A percentile compares a stretch with the other conserved stretches of the same genome.
Conservation (phyloP, 2,797 vertebrate species). For the Poecilia picta region DNA sequence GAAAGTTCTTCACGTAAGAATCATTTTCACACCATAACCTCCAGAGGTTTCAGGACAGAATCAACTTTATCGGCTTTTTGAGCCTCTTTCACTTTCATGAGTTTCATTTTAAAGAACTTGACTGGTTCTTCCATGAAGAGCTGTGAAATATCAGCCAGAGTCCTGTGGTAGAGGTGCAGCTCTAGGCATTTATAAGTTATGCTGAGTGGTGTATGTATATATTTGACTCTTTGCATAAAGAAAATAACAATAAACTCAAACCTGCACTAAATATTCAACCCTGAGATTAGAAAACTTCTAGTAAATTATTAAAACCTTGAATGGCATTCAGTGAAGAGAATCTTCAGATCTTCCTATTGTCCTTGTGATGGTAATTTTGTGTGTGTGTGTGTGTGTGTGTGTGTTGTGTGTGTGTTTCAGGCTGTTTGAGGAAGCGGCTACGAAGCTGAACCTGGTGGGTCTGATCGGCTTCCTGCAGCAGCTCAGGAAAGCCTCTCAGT, state of each 20-base stretch:
- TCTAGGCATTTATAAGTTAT: no score
- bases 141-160: no score
- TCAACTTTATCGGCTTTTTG: no score
- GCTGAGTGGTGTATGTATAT: background rate
- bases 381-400: constrained; percentile 11
- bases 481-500: constrained; percentile 93
- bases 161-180: no score
- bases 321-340: background rate
- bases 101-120: no score
- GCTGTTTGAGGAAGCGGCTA: constrained; percentile 93
- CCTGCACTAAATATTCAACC: background rate
- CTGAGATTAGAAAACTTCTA: background rate
- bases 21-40: no score
- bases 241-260: background rate
- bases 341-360: background rate
- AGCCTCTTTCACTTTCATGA: no score
- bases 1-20: no score
- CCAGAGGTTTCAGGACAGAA: no score
- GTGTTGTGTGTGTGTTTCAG: constrained; percentile 68
- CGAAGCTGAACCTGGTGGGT: constrained; percentile 90
- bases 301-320: background rate
- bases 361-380: background rate
- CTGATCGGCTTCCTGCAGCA: constrained; percentile 93
- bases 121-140: no score
- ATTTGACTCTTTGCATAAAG: background rate